Evolutionary conservation across 2,113 vertebrate species (phyloP).

Genomic region (Tricholaema leucomelas): DNA sequence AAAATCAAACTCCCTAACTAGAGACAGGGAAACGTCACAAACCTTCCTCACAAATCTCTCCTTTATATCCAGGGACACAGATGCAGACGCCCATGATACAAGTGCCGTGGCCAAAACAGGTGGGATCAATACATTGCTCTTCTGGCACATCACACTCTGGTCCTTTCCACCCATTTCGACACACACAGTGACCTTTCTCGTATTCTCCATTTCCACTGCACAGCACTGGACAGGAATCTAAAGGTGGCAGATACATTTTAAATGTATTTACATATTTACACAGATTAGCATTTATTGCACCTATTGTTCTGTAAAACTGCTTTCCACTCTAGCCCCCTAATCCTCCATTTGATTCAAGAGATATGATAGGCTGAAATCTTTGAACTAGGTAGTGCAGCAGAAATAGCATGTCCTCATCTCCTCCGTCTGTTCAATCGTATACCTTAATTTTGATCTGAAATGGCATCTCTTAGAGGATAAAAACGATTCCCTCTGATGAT

Average conservation of each 20-base stretch:
- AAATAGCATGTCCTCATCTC: background rate
- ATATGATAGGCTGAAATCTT: background rate
- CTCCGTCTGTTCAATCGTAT: background rate
- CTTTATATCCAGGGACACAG: constrained; percentile 93
- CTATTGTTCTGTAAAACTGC: background rate
- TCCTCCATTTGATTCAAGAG: background rate
- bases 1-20: background rate
- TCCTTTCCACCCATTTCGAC: constrained; percentile 92
- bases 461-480: background rate
- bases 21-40: constrained; percentile 12
- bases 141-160: constrained; percentile 94
- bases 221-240: constrained; percentile 95
- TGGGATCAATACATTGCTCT: constrained; percentile 94
- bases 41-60: constrained; percentile 95
- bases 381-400: background rate
- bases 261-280: constrained; percentile 31
- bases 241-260: constrained; percentile 17
- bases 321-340: background rate
- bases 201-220: constrained; percentile 96
- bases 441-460: background rate
- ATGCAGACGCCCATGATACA: constrained; percentile 94
- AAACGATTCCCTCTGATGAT: background rate
- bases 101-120: constrained; percentile 92
- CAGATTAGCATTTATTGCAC: constrained; percentile 23
- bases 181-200: constrained; percentile 92